Conservation (phyloP, 2,113 vertebrate genomes). For the Pelusios castaneus region DNA sequence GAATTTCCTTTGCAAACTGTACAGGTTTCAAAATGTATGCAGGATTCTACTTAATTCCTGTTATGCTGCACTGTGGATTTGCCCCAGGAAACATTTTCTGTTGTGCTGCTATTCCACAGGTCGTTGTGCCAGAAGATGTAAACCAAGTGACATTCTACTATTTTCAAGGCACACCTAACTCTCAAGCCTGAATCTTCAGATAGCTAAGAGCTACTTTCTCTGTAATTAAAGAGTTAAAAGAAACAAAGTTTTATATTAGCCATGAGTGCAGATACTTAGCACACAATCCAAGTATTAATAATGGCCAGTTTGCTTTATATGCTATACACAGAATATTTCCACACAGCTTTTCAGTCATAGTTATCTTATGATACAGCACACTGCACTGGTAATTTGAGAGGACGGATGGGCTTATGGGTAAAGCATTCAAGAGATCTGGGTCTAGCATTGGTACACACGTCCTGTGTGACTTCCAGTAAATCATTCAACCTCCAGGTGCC, state of each 20-base stretch:
- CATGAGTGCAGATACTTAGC: not conserved
- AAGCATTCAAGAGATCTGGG: not conserved
- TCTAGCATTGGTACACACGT: accelerated
- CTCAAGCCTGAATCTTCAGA: not conserved
- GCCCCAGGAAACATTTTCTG: not conserved
- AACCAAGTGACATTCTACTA: not conserved
- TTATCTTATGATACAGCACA: not conserved
- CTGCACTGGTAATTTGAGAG: not conserved
- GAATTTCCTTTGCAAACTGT: slow-evolving; percentile 41
- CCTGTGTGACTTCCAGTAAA: no score
- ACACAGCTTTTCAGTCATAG: not conserved
- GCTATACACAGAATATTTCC: not conserved
- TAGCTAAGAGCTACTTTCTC: not conserved
- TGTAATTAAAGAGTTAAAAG: not conserved
- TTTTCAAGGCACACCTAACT: not conserved
- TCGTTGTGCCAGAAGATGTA: not conserved
- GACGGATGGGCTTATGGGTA: not conserved
- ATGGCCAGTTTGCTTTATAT: not conserved
- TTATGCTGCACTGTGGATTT: not conserved
- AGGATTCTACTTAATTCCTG: slow-evolving; percentile 10
- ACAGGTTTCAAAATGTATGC: slow-evolving; percentile 18
- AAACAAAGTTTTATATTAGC: not conserved
- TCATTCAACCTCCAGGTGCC: not conserved
- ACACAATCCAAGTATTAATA: not conserved
- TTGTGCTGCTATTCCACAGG: not conserved